Conservation (phyloP, 2,797 vertebrate genomes). For the Sebastes nivosus region DNA sequence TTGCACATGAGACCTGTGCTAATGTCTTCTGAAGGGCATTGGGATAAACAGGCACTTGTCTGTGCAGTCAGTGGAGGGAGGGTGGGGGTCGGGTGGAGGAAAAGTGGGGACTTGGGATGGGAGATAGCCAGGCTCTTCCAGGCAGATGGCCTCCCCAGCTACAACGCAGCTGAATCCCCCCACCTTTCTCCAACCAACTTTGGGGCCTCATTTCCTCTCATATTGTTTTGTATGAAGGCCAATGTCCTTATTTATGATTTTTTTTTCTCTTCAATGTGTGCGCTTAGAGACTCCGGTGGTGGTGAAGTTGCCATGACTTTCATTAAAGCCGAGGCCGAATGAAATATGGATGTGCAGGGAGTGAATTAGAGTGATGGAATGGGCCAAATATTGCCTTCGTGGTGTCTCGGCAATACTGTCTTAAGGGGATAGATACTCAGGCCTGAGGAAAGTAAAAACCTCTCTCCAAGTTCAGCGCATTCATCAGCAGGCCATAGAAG, state of each 20-base stretch:
- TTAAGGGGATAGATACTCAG: constrained; percentile 76
- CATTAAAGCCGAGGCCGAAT: constrained; percentile 83
- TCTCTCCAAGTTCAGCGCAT: constrained; percentile 69
- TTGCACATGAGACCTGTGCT: constrained; percentile 75
- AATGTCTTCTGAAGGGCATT: constrained; percentile 84
- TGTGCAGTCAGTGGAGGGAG: constrained; percentile 48
- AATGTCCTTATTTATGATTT: constrained; percentile 83
- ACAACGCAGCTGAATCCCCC: constrained; percentile 42
- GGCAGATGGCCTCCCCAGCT: constrained; percentile 69
- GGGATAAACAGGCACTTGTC: constrained; percentile 82
- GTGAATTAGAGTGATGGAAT: constrained; percentile 86
- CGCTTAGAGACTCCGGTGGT: constrained; percentile 76
- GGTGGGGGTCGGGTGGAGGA: constrained; percentile 37
- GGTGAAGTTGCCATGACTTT: constrained; percentile 84
- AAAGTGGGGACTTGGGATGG: constrained; percentile 63
- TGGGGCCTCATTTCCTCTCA: constrained; percentile 62
- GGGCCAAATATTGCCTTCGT: constrained; percentile 82
- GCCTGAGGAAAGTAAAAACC: constrained; percentile 71
- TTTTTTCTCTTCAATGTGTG: constrained; percentile 69
- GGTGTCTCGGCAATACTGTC: constrained; percentile 79
- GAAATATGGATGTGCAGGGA: constrained; percentile 86
- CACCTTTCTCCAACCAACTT: constrained; percentile 46
- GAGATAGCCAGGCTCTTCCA: constrained; percentile 71
- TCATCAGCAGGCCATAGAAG: constrained; percentile 71
- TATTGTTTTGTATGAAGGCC: constrained; percentile 81